Percentiles rank a stretch among this genome's conserved stretches.
Evolutionary conservation across 2,113 vertebrate genomes (phyloP).

Genomic region (Malurus alboscapulatus): DNA sequence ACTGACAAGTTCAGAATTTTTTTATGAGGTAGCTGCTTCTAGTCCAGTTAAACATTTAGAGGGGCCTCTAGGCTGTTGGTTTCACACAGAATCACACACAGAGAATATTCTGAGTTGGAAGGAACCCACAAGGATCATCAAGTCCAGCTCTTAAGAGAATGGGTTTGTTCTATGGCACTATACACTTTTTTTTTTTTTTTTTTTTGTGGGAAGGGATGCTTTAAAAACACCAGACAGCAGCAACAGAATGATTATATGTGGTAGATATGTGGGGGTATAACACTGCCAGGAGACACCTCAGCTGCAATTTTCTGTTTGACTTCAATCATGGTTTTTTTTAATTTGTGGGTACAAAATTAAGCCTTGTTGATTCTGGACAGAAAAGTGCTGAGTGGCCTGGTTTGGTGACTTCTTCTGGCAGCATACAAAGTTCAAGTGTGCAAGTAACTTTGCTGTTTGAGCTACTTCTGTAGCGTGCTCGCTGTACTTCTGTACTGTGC

Average conservation of each 20-base stretch:
- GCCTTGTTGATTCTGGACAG: neutral
- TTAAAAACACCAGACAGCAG: neutral
- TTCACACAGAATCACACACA: neutral
- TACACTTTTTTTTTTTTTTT: too few relatives aligned
- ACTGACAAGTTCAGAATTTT: neutral
- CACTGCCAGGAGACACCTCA: neutral
- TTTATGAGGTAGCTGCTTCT: neutral
- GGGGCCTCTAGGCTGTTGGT: neutral
- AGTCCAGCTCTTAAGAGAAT: neutral
- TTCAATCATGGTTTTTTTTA: neutral
- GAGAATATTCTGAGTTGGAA: neutral
- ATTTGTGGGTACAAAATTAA: neutral
- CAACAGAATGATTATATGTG: neutral
- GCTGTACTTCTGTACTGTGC: neutral
- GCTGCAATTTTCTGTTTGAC: neutral
- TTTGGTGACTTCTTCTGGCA: neutral
- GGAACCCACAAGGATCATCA: neutral
- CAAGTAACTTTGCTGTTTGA: neutral
- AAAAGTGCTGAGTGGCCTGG: neutral
- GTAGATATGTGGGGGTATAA: neutral
- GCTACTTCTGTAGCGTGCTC: neutral
- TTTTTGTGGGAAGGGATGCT: neutral
- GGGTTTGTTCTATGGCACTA: neutral
- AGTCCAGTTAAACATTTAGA: neutral
- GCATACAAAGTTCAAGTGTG: neutral